phyloP scores from a whole-genome alignment of 2,797 vertebrate genomes.

The Ctenosaura bakeri region DNA sequence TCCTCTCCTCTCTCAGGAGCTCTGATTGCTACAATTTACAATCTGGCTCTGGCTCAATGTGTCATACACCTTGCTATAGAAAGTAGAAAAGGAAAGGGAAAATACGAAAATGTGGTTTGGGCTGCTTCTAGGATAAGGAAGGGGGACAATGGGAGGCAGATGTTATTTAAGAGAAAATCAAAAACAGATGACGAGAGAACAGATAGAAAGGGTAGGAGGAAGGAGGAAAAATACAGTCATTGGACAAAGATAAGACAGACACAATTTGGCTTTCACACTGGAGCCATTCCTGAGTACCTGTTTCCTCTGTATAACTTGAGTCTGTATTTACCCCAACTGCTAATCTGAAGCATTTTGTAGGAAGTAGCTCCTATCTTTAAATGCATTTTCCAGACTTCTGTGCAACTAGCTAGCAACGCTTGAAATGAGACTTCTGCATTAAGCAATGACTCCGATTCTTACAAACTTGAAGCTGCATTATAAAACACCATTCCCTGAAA shows the following conservation, averaged over 20 bases:
- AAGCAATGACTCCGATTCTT: background rate
- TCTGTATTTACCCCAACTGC: conserved; percentile 52
- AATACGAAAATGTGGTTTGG: background rate
- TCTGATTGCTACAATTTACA: background rate
- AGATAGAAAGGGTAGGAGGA: conserved; percentile 26
- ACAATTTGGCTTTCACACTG: conserved; percentile 52
- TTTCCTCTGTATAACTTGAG: conserved; percentile 56
- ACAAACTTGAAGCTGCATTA: background rate
- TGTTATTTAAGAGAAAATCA: conserved; percentile 72
- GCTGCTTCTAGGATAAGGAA: conserved; percentile 19
- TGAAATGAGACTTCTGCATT: conserved; percentile 4
- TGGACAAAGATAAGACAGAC: conserved; percentile 64
- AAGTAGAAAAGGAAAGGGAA: background rate
- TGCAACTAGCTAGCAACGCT: conserved; percentile 47
- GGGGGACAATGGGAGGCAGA: conserved; percentile 59
- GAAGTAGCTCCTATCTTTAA: conserved; percentile 59
- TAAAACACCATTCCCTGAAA: background rate
- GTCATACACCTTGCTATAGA: background rate
- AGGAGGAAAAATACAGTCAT: conserved; percentile 55
- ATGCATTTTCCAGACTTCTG: conserved; percentile 47
- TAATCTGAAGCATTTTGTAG: conserved; percentile 68
- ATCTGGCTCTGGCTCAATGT: background rate
- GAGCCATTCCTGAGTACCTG: conserved; percentile 54
- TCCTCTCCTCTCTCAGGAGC: background rate
- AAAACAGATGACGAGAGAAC: conserved; percentile 68